A percentile compares a stretch with the other conserved stretches of the same genome.
These are phyloP conservation scores for Intellagama lesueurii DNA, from an alignment of 2,797 vertebrate species.

Conservation along the genomic window DNA sequence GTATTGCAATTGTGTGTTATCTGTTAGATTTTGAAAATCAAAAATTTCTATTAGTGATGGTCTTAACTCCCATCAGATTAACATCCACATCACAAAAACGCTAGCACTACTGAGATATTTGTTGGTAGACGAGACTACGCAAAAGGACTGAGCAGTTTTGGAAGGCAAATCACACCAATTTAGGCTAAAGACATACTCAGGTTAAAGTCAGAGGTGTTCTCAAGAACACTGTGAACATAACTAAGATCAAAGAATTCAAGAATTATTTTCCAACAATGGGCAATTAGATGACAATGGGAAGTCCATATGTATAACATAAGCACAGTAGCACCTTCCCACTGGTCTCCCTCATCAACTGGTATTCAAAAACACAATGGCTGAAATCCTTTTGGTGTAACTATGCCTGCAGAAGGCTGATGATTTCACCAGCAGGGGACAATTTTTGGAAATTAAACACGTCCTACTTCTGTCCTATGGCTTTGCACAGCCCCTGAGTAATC, in stretches of 20 bases:
- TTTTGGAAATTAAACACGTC: too few species aligned
- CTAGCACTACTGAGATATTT: conserved; percentile 4
- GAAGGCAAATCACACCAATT: neutral
- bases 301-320: neutral
- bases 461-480: too few species aligned
- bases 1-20: conserved; percentile 49
- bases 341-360: neutral
- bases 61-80: conserved; percentile 7
- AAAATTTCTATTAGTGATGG: conserved; percentile 22
- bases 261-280: neutral
- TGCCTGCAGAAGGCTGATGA: too few species aligned
- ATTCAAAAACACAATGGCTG: neutral
- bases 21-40: conserved; percentile 52
- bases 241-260: neutral
- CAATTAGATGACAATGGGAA: neutral
- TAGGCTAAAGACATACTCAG: neutral
- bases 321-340: neutral
- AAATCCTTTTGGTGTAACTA: too few species aligned
- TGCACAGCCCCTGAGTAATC: too few species aligned
- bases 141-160: neutral
- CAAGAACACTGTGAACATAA: neutral
- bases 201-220: neutral
- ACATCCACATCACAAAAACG: conserved; percentile 10
- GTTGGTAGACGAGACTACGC: neutral
- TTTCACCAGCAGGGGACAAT: too few species aligned